Conservation (phyloP, 2,888 invertebrate genomes). For the Scotopteryx bipunctaria region DNA sequence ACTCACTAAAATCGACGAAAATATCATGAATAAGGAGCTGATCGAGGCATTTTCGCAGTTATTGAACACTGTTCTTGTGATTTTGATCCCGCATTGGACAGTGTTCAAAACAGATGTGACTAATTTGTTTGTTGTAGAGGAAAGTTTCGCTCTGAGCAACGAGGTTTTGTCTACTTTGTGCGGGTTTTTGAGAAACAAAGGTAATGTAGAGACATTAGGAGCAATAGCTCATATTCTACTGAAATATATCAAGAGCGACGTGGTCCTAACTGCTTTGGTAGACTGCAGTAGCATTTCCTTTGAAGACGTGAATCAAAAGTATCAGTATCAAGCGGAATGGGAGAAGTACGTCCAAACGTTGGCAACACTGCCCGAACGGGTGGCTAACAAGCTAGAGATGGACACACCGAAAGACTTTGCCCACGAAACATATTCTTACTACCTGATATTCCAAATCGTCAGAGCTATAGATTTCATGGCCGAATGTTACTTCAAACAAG, state of each 20-base stretch:
- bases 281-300: conserved; percentile 53
- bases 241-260: conserved; percentile 81
- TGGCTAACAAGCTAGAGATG: conserved; percentile 86
- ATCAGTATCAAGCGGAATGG: conserved; percentile 60
- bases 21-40: conserved; percentile 53
- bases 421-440: conserved; percentile 81
- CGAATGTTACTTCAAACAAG: conserved; percentile 57
- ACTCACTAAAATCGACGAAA: conserved; percentile 78
- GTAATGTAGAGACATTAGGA: conserved; percentile 51
- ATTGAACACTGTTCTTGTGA: conserved; percentile 72
- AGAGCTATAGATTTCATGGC: conserved; percentile 85
- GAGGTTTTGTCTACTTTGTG: conserved; percentile 77
- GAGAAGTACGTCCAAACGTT: conserved; percentile 84
- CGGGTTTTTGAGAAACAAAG: conserved; percentile 72
- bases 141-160: conserved; percentile 68
- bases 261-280: conserved; percentile 77
- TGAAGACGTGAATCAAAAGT: conserved; percentile 39
- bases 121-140: conserved; percentile 81
- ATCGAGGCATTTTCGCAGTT: conserved; percentile 76
- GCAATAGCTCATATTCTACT: conserved; percentile 71
- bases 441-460: conserved; percentile 84
- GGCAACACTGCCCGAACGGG: conserved; percentile 86
- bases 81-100: conserved; percentile 85
- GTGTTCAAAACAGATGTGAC: conserved; percentile 67
- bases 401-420: conserved; percentile 83